Conservation (phyloP, 2,113 vertebrate genomes). For the Oncorhynchus masou region DNA sequence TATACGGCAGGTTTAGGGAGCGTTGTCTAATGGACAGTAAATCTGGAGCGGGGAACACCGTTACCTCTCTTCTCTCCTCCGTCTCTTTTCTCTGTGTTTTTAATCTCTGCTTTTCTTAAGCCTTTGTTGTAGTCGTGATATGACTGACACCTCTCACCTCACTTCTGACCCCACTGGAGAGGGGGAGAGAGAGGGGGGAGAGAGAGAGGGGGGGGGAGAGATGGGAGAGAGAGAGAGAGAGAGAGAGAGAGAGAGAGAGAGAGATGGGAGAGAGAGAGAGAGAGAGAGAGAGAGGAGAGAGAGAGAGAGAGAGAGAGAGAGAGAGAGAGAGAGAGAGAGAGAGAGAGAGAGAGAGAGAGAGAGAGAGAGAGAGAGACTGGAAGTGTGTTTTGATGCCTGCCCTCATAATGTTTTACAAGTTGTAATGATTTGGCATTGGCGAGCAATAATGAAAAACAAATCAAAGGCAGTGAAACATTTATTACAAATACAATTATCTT, state of each 20-base stretch:
- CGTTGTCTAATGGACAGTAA: constrained; percentile 27
- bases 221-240: too few species aligned
- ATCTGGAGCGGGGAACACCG: constrained; percentile 3
- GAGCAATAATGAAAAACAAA: constrained; percentile 12
- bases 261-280: background rate
- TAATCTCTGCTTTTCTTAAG: background rate
- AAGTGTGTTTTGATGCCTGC: background rate
- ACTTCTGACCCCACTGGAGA: background rate
- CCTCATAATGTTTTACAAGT: background rate
- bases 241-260: too few species aligned
- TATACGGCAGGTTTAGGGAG: constrained; percentile 32
- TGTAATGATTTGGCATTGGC: constrained; percentile 21
- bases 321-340: too few species aligned
- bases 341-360: too few species aligned
- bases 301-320: too few species aligned
- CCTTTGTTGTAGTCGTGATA: background rate
- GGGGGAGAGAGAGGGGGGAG: background rate
- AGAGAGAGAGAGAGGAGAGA: too few species aligned
- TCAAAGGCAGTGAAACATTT: constrained; percentile 24
- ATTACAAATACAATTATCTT: constrained; percentile 13
- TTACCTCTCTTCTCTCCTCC: background rate
- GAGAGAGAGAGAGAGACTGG: background rate
- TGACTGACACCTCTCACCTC: background rate
- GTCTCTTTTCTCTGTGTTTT: background rate
- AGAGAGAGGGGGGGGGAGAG: too few species aligned